Base-by-base conservation (phyloP, 2,888 invertebrate species). In the Leptogaster cylindrica region DNA sequence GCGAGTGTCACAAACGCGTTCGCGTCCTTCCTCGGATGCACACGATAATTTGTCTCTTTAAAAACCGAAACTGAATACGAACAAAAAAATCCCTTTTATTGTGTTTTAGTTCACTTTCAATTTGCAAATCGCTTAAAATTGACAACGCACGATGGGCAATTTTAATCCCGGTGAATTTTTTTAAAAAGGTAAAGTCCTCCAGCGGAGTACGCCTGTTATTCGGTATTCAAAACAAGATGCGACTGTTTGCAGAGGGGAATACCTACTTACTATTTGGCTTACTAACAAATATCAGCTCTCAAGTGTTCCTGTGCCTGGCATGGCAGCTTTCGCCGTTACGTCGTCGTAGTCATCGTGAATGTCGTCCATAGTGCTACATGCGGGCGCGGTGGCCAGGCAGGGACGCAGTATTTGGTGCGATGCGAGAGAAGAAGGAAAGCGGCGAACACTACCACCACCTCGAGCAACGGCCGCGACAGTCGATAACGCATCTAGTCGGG, bases 161-260 rank as follows among this genome's bases (percentile, higher is more conserved):
- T n/a, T 51, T 51, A 51, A 65, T 65, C 65, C 52, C 63, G n/a
- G n/a, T n/a, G 55, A 68, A 58, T 65, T 65, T 67, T 48, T 67
- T 61, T 68, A 66, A 66, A 65, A n/a, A n/a, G n/a, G n/a, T n/a
- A n/a, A n/a, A 58, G 28, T 68, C 68, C 66, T 67, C 36, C 27
- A 66, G 63, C 55, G 66, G 68, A 68, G 70, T 70, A 55, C 55
- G 63, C 67, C 50, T 65, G 58, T 46, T 67, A 68, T 68, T 70
- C 66, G 67, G 68, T 71, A 71, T 72, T 70, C 70, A 70, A 70
- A 70, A 70, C 66, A 72, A 73, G 72, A 81, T 80, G 79, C 80
- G 81, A 81, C 81, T 81, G 81, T 81, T 81, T 81, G 80, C 81
- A 81, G 81, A 81, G 81, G 81, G 81, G 81, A 80, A 81, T 78